phyloP scores from a whole-genome alignment of 2,113 vertebrate genomes.

The Geococcyx californianus region DNA sequence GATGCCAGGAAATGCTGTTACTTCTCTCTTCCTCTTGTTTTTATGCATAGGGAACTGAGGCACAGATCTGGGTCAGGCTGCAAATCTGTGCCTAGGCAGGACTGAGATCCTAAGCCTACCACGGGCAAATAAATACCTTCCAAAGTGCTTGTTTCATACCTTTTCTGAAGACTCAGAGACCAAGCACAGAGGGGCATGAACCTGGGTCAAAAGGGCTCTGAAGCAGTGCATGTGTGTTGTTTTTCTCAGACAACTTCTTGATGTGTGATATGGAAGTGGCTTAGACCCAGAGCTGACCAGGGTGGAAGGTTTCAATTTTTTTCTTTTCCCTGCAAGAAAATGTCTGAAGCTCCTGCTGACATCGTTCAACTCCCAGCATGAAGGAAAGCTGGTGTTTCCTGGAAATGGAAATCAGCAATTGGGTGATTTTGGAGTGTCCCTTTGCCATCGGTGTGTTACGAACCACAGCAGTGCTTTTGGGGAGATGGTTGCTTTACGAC shows the following conservation, averaged over 20 bases:
- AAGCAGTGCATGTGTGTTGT: background rate
- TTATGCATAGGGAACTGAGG: background rate
- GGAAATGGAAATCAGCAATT: background rate
- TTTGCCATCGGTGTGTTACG: background rate
- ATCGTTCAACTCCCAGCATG: background rate
- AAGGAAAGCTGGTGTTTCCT: rapidly evolving
- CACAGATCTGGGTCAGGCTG: background rate
- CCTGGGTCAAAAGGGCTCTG: background rate
- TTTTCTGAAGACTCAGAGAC: background rate
- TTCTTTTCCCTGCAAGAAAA: background rate
- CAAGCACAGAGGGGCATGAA: background rate
- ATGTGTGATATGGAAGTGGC: background rate
- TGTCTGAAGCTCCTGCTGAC: background rate
- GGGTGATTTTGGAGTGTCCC: background rate
- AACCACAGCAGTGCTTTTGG: background rate
- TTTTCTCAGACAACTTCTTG: background rate
- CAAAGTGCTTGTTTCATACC: background rate
- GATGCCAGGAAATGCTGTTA: background rate
- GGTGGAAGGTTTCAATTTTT: background rate
- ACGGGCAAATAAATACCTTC: background rate
- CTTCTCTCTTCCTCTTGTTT: background rate
- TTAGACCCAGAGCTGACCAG: background rate
- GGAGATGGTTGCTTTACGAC: background rate
- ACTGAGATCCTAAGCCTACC: background rate
- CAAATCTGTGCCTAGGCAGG: background rate